phyloP scores from a whole-genome alignment of 2,888 invertebrate species.

The Lydus trimaculatus region DNA sequence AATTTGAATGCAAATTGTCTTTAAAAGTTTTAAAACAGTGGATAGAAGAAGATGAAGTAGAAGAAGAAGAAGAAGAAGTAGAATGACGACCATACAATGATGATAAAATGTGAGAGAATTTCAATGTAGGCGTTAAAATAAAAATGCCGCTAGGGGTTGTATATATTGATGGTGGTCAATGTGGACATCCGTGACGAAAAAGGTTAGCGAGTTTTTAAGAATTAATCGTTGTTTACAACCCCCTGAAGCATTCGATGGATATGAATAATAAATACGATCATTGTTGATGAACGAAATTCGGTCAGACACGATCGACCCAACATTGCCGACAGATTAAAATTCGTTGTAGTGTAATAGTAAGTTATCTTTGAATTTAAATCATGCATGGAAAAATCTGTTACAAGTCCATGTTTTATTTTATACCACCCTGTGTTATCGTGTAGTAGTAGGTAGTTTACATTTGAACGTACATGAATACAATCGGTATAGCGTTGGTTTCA shows the following conservation, averaged over 20 bases:
- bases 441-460: conserved; percentile 49
- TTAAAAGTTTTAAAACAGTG: conserved; percentile 11
- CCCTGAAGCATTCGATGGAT: conserved; percentile 29
- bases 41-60: too few relatives aligned
- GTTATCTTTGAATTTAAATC: conserved; percentile 38
- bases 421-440: conserved; percentile 44
- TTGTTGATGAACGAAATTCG: conserved; percentile 25
- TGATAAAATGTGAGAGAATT: conserved; percentile 10
- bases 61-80: too few relatives aligned
- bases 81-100: not conserved
- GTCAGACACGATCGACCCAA: conserved; percentile 26
- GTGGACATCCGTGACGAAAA: conserved; percentile 27
- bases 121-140: conserved; percentile 6
- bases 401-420: conserved; percentile 39
- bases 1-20: conserved; percentile 16
- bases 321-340: conserved; percentile 33
- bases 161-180: conserved; percentile 7
- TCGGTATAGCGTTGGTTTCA: conserved; percentile 41
- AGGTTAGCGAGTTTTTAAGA: conserved; percentile 30
- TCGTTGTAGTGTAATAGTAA: conserved; percentile 31
- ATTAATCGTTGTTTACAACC: conserved; percentile 32
- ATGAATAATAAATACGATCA: conserved; percentile 31
- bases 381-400: conserved; percentile 40
- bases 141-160: conserved; percentile 11
- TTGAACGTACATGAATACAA: conserved; percentile 47